Evolutionary conservation across 2,113 vertebrate genomes (phyloP), one percentile per base, ranked within the genome.

Genomic region (Falco punctatus): DNA sequence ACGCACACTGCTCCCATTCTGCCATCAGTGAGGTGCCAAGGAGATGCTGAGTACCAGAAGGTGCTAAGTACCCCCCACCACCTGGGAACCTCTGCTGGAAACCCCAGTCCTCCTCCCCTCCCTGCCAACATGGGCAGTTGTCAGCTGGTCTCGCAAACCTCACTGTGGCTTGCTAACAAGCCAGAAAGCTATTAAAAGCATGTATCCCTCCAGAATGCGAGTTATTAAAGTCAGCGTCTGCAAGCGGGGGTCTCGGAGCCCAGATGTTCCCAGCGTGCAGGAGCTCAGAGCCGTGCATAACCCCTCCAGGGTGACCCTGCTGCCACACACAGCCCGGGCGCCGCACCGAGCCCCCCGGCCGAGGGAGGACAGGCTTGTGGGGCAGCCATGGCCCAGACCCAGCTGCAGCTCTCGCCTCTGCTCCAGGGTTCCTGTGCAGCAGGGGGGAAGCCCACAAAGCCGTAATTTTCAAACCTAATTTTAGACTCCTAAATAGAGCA

Each of bases 281-380:
- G 21, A 23, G 80, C 8, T 15, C 5, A 20, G 72, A 8, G 28
- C 2, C 17, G 0, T 27, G 15, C 0, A 2, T 0, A 13, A 15
- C 19, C 38, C 72, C 35, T 15, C 32, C 23, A 18, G 14, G 75
- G 77, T 13, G 19, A 0, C 33, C 38, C 72, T 40, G 54, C 28
- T 18, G 19, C 9, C 42, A 4, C 0, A 1, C 48, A 16, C 9
- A 33, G 61, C 23, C 10, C 2, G 0, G 38, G 11, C 18, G 27
- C 58, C 4, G 5, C 5, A 12, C 10, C 12, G 1, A 54, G 46
- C 35, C 61, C 6, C 4, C 59, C 70, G 74, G 38, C 38, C 2
- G 11, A 26, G 24, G 38, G 23, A 26, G 54, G 33, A 22, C 2
- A 1, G 59, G 49, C 48, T 54, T 7, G 28, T 5, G 52, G 81